Evolutionary conservation across 2,797 vertebrate genomes (phyloP).

Genomic region (Alectoris magna): DNA sequence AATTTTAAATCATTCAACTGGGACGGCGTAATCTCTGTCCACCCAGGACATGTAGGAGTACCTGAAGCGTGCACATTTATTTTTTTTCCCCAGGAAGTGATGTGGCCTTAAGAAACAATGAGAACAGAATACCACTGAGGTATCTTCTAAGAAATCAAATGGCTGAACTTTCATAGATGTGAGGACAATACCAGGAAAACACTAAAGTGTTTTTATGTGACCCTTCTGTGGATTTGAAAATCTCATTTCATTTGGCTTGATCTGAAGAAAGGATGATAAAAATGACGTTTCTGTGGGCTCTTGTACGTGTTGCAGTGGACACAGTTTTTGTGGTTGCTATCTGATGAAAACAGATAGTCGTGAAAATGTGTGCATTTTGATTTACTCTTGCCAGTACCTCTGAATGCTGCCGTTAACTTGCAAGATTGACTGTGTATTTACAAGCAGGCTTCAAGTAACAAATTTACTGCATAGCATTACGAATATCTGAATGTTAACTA

Average conservation of each 20-base stretch:
- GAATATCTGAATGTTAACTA: neutral
- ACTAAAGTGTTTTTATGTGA: neutral
- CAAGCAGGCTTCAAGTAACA: neutral
- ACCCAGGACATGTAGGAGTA: neutral
- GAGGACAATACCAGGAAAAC: neutral
- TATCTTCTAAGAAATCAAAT: neutral
- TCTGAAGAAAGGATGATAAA: neutral
- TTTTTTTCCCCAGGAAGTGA: neutral
- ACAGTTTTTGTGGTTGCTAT: neutral
- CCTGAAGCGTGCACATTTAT: neutral
- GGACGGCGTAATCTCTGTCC: neutral
- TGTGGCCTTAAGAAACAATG: neutral
- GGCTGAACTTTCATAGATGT: neutral
- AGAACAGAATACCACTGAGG: neutral
- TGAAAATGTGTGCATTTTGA: neutral
- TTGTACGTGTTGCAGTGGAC: neutral
- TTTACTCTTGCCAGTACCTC: neutral
- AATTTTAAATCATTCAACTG: slow-evolving; percentile 13
- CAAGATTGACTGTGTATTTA: neutral
- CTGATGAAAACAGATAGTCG: neutral
- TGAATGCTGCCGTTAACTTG: neutral
- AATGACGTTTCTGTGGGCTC: neutral
- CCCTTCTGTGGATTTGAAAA: neutral
- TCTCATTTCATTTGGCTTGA: neutral
- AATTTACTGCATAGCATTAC: neutral